phyloP scores from a whole-genome alignment of 37 sponge, comb jelly and placozoan genomes.

The Chondrosia reniformis region DNA sequence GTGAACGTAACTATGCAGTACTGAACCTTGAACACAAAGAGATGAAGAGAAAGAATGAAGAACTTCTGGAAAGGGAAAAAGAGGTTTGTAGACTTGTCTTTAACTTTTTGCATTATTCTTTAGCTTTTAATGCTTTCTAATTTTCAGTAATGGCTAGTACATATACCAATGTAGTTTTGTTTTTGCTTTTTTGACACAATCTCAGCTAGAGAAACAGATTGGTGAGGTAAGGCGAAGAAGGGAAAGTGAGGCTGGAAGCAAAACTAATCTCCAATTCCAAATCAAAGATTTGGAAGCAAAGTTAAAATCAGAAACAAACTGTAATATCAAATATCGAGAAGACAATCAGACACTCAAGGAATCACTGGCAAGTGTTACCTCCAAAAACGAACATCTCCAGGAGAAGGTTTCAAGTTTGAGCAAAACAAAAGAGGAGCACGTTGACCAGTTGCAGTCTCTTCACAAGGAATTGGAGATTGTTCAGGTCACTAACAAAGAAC shows the following conservation, averaged over 20 bases:
- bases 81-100: conserved; percentile 21
- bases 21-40: conserved; percentile 36
- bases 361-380: background rate
- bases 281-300: background rate
- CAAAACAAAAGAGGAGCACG: background rate
- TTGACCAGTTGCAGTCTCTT: conserved; percentile 10
- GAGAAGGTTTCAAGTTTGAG: background rate
- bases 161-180: too few species aligned
- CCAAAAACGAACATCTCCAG: conserved; percentile 21
- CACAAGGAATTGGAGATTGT: conserved; percentile 25
- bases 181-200: too few species aligned
- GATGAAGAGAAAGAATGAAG: conserved; percentile 16
- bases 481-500: conserved; percentile 11
- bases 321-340: background rate
- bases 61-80: conserved; percentile 16
- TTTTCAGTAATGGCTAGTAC: too few species aligned
- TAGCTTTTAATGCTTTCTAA: too few species aligned
- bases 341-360: conserved; percentile 30
- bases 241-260: conserved; percentile 9
- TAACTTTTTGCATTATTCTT: too few species aligned
- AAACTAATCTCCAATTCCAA: background rate
- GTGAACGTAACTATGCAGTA: background rate
- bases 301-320: conserved; percentile 8
- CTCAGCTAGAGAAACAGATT: conserved; percentile 9
- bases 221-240: background rate